phyloP scores from a whole-genome alignment of 1,140 invertebrate species.

The Neocloeon triangulifer region DNA sequence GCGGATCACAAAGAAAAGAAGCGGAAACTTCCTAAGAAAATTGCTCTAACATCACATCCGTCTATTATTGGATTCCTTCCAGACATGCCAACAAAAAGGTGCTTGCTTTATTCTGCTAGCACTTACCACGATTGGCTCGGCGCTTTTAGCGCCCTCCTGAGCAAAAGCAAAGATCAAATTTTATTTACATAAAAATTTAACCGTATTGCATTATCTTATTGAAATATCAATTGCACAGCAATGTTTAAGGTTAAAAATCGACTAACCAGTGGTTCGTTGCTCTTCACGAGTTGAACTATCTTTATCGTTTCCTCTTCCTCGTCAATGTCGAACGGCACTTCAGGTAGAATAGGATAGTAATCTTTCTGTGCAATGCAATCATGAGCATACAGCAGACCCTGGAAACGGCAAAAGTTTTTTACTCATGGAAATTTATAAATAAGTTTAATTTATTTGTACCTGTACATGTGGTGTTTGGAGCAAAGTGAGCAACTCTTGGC shows the following conservation, averaged over 20 bases:
- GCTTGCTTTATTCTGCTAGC: no score
- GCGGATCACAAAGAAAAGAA: no score
- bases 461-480: conserved; percentile 70
- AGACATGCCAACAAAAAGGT: no score
- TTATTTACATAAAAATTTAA: not conserved
- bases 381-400: conserved; percentile 79
- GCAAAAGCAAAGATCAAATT: conserved; percentile 16
- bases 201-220: not conserved
- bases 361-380: conserved; percentile 89
- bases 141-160: conserved; percentile 70
- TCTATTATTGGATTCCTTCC: no score
- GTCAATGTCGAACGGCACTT: conserved; percentile 67
- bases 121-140: conserved; percentile 91
- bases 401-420: conserved; percentile 10
- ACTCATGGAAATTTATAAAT: not conserved
- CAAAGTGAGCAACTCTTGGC: conserved; percentile 54
- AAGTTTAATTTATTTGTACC: conserved; percentile 20
- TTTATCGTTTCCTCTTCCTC: conserved; percentile 90
- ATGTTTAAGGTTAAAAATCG: conserved; percentile 3
- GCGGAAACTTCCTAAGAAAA: no score
- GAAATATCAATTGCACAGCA: conserved; percentile 1
- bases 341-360: conserved; percentile 74
- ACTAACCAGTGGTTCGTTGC: conserved; percentile 88
- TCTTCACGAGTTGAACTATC: conserved; percentile 91
- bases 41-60: no score